Evolutionary conservation across 2,797 vertebrate genomes (phyloP), one percentile per base, ranked within the genome.

Genomic region (Molossus alvarezi): DNA sequence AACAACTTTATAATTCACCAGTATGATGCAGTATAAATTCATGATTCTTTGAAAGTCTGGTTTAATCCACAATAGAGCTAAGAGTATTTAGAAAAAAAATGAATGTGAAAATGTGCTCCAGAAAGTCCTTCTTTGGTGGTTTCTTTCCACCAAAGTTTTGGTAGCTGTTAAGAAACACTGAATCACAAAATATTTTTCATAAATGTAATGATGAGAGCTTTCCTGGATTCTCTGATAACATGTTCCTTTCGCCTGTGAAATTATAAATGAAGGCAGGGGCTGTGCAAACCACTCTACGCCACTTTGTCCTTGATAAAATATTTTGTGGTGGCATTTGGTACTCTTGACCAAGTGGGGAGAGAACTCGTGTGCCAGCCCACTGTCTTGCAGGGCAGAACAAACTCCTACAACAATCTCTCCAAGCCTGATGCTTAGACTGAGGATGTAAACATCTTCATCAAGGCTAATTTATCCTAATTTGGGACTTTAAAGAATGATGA

Each of bases 1-100:
- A 90, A 80, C 33, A 76, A 86, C 23, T 71, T 89, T 90, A 15
- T 83, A 83, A 84, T 58, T 95, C 33, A 62, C 73, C 27, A 67
- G 37, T 27, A 65, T 65, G 41, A 80, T 72, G 13, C 20, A 67
- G 11, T 90, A n/a, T 51, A 90, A 82, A 90, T 72, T 92, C 67
- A 67, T 41, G 62, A 53, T 80, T 89, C 82, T 94, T 8, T 45
- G 33, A 69, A 84, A 79, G 13, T 84, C 65, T 51, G 3, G 7
- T 72, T 85, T 88, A 81, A 88, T 67, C 45, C 20, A 45, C 57
- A 12, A 5, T 57, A 80, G 1, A 93, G 6, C 55, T 76, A 53
- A 62, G 81, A 41, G 3, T 37, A 57, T 69, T 82, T 69, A 60
- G 58, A 65, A 55, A 55, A 55, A 55, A 95, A 88, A 17, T 37